Evolutionary conservation across 1,140 invertebrate species (phyloP), one percentile per base, ranked within the genome.

Genomic region (Eriosoma lanigerum): DNA sequence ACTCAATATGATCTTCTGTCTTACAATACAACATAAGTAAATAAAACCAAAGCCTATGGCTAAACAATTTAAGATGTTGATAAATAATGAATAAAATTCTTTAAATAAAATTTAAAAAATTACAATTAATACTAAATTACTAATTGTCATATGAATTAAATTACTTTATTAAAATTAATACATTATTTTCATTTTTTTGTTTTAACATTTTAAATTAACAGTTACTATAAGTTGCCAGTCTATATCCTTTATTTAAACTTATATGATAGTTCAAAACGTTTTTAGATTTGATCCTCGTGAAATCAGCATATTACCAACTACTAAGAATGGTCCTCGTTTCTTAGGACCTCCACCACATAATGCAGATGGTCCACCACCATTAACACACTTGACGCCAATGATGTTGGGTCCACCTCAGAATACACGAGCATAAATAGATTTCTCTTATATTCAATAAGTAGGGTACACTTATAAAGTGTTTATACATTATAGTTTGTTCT

Each of bases 261-360:
- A 12, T 32, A 52, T 72, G 26, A 72, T 72, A 72, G 15, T 72
- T 52, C 19, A 52, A 72, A 72, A 72, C 15, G 4, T 78, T 46
- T 78, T 17, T 60, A 78, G 75, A 56, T 78, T 78, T 48, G 75
- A 78, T 62, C 75, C 75, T 78, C 75, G 75, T 44, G 75, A 78
- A 78, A 78, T 78, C 56, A 78, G 75, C 32, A 78, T 78, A 60
- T 58, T 78, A 17, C 75, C 75, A 62, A 78, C 75, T 26, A 78
- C 56, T 15, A 78, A 78, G 56, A 78, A 78, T 46, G 75, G 75
- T 0, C 75, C 75, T 58, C 75, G 75, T 17, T 78, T 78, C 44
- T 62, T 78, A 15, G 75, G 75, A 15, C 75, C 75, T 44, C 54
- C 75, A 5, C 56, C 75, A 15, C 75, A 78, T 48, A 78, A 58